A percentile compares a stretch with the other conserved stretches of the same genome.
Conservation (phyloP, 2,113 vertebrate species). For the Melanerpes formicivorus region DNA sequence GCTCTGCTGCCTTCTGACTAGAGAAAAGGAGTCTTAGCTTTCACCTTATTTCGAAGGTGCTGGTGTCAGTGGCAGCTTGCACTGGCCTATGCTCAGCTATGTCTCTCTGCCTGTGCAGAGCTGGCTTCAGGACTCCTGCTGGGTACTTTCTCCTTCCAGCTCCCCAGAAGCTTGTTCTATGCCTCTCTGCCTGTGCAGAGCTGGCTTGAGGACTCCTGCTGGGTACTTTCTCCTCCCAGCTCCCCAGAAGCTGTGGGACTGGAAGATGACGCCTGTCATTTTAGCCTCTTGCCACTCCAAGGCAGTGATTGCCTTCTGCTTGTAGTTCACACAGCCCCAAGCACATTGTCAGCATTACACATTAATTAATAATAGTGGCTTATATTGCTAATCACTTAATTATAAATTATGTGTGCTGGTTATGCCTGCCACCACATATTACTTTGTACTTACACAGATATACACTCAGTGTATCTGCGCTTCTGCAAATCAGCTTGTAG, state of each 20-base stretch:
- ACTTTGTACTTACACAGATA: conserved; percentile 54
- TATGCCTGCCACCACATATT: conserved; percentile 67
- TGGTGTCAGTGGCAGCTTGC: too few relatives aligned
- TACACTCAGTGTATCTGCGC: conserved; percentile 25
- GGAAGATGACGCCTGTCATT: not conserved
- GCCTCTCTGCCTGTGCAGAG: not conserved
- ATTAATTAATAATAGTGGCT: conserved; percentile 70
- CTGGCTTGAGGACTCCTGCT: not conserved
- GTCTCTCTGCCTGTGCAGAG: not conserved
- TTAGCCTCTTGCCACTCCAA: conserved; percentile 33
- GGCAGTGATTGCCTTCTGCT: conserved; percentile 34
- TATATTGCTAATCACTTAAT: conserved; percentile 69
- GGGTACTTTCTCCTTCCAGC: not conserved
- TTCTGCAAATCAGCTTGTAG: conserved; percentile 69
- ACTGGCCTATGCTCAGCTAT: not conserved
- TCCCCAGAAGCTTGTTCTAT: not conserved
- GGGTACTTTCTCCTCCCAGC: not conserved
- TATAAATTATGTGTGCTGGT: conserved; percentile 67
- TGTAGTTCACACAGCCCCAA: conserved; percentile 56
- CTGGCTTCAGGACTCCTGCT: not conserved
- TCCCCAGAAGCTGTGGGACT: not conserved
- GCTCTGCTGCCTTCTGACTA: not conserved
- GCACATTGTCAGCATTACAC: conserved; percentile 55
- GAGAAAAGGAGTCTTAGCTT: not conserved
- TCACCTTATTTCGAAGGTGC: not conserved